Evolutionary conservation across 2,797 vertebrate species (phyloP).

Genomic region (Mus spretus): DNA sequence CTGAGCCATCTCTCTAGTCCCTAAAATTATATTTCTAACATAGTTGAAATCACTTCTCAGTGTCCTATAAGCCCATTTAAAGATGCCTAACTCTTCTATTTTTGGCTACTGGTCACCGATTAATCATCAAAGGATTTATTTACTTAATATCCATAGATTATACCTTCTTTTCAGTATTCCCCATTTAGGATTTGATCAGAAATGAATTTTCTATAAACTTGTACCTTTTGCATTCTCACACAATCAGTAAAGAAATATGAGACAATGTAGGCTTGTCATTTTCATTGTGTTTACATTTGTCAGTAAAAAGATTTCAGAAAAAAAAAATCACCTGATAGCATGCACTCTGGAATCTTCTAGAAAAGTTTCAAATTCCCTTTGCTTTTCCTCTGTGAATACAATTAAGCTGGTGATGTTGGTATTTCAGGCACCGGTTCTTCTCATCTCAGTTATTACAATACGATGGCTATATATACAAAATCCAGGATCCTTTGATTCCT

Average conservation of each 20-base stretch:
- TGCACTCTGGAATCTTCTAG: conserved; percentile 17
- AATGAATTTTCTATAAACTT: conserved; percentile 59
- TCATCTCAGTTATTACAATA: conserved; percentile 15
- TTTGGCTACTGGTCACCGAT: not conserved
- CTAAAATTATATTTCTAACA: not conserved
- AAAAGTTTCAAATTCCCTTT: conserved; percentile 27
- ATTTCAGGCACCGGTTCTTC: not conserved
- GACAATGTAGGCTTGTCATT: not conserved
- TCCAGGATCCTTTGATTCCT: conserved; percentile 11
- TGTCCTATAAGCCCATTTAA: not conserved
- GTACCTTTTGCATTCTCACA: conserved; percentile 44
- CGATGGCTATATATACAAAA: not conserved
- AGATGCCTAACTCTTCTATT: not conserved
- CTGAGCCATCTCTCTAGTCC: too few species aligned
- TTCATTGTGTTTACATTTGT: conserved; percentile 11
- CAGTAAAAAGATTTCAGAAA: conserved; percentile 42
- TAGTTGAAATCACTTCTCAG: not conserved
- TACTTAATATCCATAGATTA: not conserved
- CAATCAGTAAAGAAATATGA: conserved; percentile 44
- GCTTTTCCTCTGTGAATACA: conserved; percentile 2
- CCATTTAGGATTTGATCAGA: conserved; percentile 47
- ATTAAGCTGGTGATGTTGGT: not conserved
- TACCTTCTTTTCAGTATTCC: conserved; percentile 49
- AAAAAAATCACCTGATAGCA: not conserved
- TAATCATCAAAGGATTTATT: conserved; percentile 26